Conservation (phyloP, 2,888 invertebrate genomes). For the Drosophila nigritarsus region DNA sequence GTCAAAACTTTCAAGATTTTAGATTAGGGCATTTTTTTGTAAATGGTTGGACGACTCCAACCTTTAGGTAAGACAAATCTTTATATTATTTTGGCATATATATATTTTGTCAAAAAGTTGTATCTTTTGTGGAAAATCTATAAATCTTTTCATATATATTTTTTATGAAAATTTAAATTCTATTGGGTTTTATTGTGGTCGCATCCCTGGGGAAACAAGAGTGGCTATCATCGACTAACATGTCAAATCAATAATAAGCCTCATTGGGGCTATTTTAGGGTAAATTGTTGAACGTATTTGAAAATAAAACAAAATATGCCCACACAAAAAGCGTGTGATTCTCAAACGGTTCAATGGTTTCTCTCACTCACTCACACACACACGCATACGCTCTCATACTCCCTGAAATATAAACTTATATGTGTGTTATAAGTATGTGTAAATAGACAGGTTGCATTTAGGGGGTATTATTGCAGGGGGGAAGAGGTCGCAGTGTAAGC, state of each 20-base stretch:
- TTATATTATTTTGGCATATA: no score
- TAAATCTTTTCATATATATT: background rate
- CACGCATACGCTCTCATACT: background rate
- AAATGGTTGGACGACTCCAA: no score
- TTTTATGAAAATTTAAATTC: no score
- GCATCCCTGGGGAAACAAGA: slow-evolving; percentile 9
- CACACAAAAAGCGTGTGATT: slow-evolving; percentile 25
- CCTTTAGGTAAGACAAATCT: no score
- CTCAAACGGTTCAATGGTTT: slow-evolving; percentile 47
- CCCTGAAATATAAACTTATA: slow-evolving; percentile 10
- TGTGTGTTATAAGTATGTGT: background rate
- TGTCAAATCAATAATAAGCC: slow-evolving; percentile 43
- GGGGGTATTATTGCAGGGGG: slow-evolving; percentile 20
- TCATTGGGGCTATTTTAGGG: slow-evolving; percentile 40
- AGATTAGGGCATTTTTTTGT: background rate
- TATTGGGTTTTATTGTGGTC: background rate
- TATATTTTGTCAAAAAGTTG: background rate
- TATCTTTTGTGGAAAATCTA: background rate
- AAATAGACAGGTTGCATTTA: background rate
- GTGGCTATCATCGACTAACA: slow-evolving; percentile 1
- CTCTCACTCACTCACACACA: background rate
- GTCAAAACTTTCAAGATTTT: background rate
- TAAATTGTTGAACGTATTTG: slow-evolving; percentile 26
- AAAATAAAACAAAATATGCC: slow-evolving; percentile 7
- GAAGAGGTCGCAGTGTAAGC: slow-evolving; percentile 6